These are phyloP conservation scores for Prietella phreatophila DNA, from an alignment of 2,113 vertebrate species.

Conservation along the genomic window DNA sequence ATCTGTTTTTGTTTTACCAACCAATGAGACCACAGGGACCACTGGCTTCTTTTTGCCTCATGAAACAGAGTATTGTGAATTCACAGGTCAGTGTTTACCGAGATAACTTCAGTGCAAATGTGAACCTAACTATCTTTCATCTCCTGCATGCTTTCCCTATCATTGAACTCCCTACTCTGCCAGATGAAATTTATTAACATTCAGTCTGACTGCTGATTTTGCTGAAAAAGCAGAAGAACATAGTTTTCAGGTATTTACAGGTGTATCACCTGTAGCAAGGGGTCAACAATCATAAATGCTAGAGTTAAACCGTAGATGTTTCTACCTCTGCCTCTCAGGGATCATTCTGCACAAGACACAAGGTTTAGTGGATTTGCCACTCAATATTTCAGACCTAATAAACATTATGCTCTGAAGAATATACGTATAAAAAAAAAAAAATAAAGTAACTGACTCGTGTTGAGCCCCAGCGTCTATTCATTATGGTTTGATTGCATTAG, in stretches of 20 bases:
- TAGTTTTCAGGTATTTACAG: neutral
- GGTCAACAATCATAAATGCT: neutral
- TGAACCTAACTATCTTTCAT: no score
- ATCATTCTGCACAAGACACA: neutral
- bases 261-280: neutral
- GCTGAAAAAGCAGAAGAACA: neutral
- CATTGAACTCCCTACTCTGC: neutral
- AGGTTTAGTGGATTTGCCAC: neutral
- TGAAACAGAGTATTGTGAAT: neutral
- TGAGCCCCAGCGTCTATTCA: conserved; percentile 50
- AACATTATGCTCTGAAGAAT: conserved; percentile 43
- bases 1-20: neutral
- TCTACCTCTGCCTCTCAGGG: neutral
- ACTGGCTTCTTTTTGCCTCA: neutral
- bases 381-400: conserved; percentile 41
- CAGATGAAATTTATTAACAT: neutral
- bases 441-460: conserved; percentile 48
- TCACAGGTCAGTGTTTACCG: neutral
- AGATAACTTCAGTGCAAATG: neutral
- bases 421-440: conserved; percentile 13
- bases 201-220: neutral
- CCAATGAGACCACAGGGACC: neutral
- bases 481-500: conserved; percentile 65
- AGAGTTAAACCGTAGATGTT: neutral
- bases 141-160: neutral